Base-by-base conservation (phyloP, 2,113 vertebrate genomes). In the Cyphomyrus discorhynchus region DNA sequence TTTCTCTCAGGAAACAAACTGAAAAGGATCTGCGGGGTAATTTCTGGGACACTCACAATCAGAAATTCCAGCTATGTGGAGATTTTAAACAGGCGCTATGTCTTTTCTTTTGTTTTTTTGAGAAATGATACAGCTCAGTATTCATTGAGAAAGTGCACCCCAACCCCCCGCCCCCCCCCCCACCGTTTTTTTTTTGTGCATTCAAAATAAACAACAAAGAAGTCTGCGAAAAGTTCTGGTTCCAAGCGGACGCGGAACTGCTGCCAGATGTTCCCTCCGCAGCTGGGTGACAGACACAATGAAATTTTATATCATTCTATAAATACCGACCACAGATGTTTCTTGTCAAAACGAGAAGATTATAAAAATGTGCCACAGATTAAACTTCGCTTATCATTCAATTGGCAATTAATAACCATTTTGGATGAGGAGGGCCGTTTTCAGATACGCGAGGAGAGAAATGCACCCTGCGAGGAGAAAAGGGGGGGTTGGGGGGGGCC, bases 231-330 rank as follows among this genome's bases (percentile, higher is more conserved):
- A 49, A 31, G 17, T 45, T 84, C 10, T 90, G 88, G 90, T 92
- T 94, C 91, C 91, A 93, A 94, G 92, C 91, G 91, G 92, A 74
- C 91, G 90, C 92, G 90, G 93, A 93, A 92, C 92, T 89, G 85
- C 42, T 93, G 93, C 95, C 95, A 96, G 94, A 93, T 94, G 94
- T 92, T 92, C 70, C 93, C 91, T 91, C 92, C 19, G 93, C 95
- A 95, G 94, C 95, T 96, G 95, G 93, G 94, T 93, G 94, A 95
- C 95, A 95, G 93, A 95, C 94, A 93, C 93, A 93, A 94, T 95
- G 92, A 96, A 93, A 95, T 96, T 94, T 94, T 93, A 95, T 94
- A 94, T 96, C 90, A 91, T 94, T 95, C 95, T 96, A 95, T 96
- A 96, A 95, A 96, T 95, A 95, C 93, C 93, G 21, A 87, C 1